These are phyloP conservation scores for Narcine bancroftii DNA, from an alignment of 2,113 vertebrate species.

Conservation along the genomic window DNA sequence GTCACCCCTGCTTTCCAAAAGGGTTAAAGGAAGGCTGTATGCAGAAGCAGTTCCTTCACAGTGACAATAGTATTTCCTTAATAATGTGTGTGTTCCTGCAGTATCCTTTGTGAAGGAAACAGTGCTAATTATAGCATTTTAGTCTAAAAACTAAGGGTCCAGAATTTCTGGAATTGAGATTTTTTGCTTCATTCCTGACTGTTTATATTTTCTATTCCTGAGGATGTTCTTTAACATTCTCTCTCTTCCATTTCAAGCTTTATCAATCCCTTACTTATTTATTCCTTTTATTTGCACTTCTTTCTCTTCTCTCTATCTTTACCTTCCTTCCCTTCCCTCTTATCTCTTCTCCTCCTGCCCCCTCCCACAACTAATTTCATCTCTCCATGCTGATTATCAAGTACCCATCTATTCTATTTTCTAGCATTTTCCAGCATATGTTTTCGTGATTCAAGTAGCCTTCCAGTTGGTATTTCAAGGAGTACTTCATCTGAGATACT, in stretches of 20 bases:
- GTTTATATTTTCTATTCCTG: not conserved
- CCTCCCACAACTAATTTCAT: not conserved
- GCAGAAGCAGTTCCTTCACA: constrained; percentile 54
- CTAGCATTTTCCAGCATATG: too few relatives aligned
- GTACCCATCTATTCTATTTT: too few relatives aligned
- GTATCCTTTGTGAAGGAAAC: constrained; percentile 51
- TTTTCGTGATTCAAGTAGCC: too few relatives aligned
- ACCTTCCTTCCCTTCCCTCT: constrained; percentile 40
- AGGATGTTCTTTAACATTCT: not conserved
- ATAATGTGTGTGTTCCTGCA: constrained; percentile 45
- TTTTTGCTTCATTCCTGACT: constrained; percentile 26
- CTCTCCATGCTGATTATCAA: too few relatives aligned
- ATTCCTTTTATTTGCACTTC: too few relatives aligned
- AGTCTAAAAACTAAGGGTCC: constrained; percentile 31
- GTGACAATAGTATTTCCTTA: constrained; percentile 47
- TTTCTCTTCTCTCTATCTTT: too few relatives aligned
- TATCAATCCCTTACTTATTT: too few relatives aligned
- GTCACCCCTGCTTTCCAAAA: constrained; percentile 35
- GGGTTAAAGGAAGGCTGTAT: constrained; percentile 55
- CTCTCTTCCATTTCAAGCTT: not conserved
- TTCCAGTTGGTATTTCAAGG: too few relatives aligned
- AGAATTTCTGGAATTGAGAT: constrained; percentile 50
- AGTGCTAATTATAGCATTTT: constrained; percentile 47
- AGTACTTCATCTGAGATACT: too few relatives aligned
- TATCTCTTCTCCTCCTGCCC: constrained; percentile 29